Conservation (phyloP, 2,797 vertebrate genomes). For the Eutrigla gurnardus region DNA sequence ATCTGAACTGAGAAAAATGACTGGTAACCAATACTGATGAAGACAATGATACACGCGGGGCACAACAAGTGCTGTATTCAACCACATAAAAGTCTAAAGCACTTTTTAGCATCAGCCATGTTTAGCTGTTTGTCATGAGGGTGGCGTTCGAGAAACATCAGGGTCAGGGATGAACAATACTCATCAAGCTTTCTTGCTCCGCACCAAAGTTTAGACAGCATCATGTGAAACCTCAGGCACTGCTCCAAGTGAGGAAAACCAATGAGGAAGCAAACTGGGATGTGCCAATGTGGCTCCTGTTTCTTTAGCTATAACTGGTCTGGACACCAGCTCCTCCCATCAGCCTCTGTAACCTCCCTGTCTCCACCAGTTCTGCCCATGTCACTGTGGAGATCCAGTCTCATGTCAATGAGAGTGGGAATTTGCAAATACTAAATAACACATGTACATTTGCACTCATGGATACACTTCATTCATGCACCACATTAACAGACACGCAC, state of each 20-base stretch:
- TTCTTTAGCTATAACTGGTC: constrained; percentile 2
- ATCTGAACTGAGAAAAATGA: background rate
- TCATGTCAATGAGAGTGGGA: too few relatives aligned
- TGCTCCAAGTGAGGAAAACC: background rate
- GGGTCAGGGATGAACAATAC: background rate
- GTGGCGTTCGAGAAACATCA: background rate
- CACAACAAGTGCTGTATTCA: background rate
- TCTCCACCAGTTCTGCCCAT: constrained; percentile 24
- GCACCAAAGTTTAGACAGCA: background rate
- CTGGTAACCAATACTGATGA: background rate
- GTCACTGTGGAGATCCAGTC: background rate
- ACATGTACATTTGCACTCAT: constrained; percentile 5
- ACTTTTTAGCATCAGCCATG: background rate
- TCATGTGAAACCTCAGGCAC: background rate
- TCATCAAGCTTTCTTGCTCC: background rate
- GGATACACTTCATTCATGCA: background rate
- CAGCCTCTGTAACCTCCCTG: constrained; percentile 26
- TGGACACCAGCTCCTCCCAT: constrained; percentile 35
- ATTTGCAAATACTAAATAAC: constrained; percentile 27
- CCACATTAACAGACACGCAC: background rate
- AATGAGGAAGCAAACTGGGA: background rate
- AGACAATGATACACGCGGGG: background rate
- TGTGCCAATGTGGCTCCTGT: background rate
- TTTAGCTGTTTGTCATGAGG: background rate
- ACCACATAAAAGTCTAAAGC: background rate